Evolutionary conservation across 2,113 vertebrate genomes (phyloP).

Genomic region (Cyprinodon variegatus): DNA sequence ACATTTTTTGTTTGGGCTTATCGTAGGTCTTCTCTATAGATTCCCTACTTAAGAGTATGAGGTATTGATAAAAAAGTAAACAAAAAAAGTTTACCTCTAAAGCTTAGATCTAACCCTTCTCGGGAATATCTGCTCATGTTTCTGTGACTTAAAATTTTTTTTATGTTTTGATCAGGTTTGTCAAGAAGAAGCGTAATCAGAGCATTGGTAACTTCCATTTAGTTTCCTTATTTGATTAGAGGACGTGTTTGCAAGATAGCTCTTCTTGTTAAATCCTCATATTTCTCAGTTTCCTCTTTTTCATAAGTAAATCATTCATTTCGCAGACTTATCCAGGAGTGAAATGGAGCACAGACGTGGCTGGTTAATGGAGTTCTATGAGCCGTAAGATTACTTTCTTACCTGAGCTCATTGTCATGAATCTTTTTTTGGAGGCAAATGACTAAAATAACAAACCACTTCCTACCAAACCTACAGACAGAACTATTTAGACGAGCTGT

Average conservation of each 20-base stretch:
- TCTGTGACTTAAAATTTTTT: slow-evolving; percentile 13
- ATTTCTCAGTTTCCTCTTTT: slow-evolving; percentile 17
- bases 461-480: slow-evolving; percentile 26
- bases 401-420: slow-evolving; percentile 71
- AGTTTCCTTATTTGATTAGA: slow-evolving; percentile 51
- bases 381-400: slow-evolving; percentile 76
- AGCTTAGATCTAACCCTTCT: background rate
- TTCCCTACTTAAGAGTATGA: background rate
- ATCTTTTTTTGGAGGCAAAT: slow-evolving; percentile 64
- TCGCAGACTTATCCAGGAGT: slow-evolving; percentile 68
- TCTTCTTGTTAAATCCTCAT: slow-evolving; percentile 27
- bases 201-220: slow-evolving; percentile 39
- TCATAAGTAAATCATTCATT: slow-evolving; percentile 69
- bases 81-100: background rate
- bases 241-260: slow-evolving; percentile 27
- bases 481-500: slow-evolving; percentile 27
- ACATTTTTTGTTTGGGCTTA: background rate
- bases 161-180: slow-evolving; percentile 15
- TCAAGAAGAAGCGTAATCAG: slow-evolving; percentile 31
- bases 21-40: background rate
- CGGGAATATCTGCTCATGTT: background rate
- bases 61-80: background rate
- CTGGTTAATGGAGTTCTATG: slow-evolving; percentile 78
- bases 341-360: slow-evolving; percentile 71
- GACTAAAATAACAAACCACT: slow-evolving; percentile 58